Evolutionary conservation across 2,888 invertebrate species (phyloP).

Genomic region (Napeogenes sylphis): DNA sequence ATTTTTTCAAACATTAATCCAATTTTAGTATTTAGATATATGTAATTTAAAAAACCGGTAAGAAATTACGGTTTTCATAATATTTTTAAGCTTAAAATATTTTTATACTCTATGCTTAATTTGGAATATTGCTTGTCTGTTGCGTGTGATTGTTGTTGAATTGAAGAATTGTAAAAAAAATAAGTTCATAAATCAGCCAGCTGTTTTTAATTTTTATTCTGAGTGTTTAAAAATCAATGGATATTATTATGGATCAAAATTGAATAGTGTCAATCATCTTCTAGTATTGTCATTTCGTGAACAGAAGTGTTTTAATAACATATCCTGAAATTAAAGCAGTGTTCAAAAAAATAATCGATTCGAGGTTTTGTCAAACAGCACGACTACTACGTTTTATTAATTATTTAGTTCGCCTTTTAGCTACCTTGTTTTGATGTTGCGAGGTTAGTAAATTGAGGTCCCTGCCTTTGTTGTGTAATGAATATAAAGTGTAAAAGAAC

Average conservation of each 20-base stretch:
- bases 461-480: constrained; percentile 13
- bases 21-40: too few species aligned
- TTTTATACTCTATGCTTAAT: constrained; percentile 6
- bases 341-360: constrained; percentile 57
- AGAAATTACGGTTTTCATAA: background rate
- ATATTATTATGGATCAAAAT: constrained; percentile 71
- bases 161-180: constrained; percentile 45
- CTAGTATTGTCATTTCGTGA: constrained; percentile 57
- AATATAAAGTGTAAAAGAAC: background rate
- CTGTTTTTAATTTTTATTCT: constrained; percentile 59
- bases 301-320: constrained; percentile 47
- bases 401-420: constrained; percentile 43
- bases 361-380: constrained; percentile 61
- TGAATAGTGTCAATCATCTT: constrained; percentile 63
- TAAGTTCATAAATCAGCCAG: constrained; percentile 61
- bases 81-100: background rate
- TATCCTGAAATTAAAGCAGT: constrained; percentile 51
- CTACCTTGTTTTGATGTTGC: constrained; percentile 16
- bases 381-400: constrained; percentile 55
- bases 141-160: constrained; percentile 15
- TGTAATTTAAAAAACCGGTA: too few species aligned
- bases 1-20: too few species aligned
- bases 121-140: constrained; percentile 8
- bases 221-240: constrained; percentile 58
- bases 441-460: constrained; percentile 23